Evolutionary conservation across 2,888 invertebrate species (phyloP), one percentile per base, ranked within the genome.

Genomic region (Brenthis hecate): DNA sequence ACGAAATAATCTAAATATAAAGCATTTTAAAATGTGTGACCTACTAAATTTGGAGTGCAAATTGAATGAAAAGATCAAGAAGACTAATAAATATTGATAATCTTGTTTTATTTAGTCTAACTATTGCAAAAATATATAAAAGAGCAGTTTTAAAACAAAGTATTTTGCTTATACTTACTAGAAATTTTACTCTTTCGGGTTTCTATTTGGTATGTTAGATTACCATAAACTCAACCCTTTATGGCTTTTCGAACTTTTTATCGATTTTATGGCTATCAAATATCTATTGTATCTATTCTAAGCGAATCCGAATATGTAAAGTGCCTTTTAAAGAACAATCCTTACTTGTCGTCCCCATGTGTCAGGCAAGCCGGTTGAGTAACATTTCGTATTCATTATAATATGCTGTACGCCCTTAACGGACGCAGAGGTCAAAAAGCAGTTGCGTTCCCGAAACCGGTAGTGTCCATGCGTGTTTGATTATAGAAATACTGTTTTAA

Each of bases 1-100:
- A 70, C n/a, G 75, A 68, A 70, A 75, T 74, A 69, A 70, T 63
- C 74, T 75, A 73, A 70, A 76, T 75, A 75, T 75, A 77, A 74
- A 75, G 57, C 67, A 66, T 72, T 76, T 76, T 75, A 74, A 75
- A 79, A 73, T 62, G 64, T 65, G 71, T 73, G 72, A 69, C 72
- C 74, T 68, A 71, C 68, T 65, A 50, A 56, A 36, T 36, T 55
- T 56, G 14, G 23, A 67, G 64, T 51, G 6, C 6, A 28, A 51
- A n/a, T 51, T 50, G 2, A 19, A 61, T 14, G 28, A 36, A 53
- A 14, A n/a, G 16, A 16, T 51, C 16, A 51, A 51, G 36, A 43
- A 43, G 36, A 43, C 36, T 43, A 8, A 8, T 36, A 36, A 36
- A 36, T 36, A 6, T 36, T 8, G 1, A 8, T 36, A 36, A 8